Conservation (phyloP, 2,113 vertebrate genomes). For the human (Homo sapiens) region DNA sequence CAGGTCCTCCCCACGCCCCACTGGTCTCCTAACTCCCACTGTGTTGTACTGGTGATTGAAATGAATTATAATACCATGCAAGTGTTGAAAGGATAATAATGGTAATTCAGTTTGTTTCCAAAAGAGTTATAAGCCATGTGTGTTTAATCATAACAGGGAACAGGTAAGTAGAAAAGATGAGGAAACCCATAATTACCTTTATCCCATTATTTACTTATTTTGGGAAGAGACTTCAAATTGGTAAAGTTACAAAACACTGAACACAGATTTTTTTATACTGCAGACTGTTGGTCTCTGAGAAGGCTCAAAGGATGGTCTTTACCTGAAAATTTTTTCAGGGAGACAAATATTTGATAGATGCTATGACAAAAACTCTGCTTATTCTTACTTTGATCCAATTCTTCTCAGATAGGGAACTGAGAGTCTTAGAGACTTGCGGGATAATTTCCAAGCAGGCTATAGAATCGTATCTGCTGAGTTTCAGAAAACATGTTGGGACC, state of each 20-base stretch:
- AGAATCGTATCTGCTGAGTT: constrained; percentile 53
- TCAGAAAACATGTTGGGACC: constrained; percentile 61
- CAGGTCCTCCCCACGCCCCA: background rate
- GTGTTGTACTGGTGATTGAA: background rate
- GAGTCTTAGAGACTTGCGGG: background rate
- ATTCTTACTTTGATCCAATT: constrained; percentile 21
- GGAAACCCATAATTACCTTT: constrained; percentile 61
- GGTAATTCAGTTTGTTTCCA: constrained; percentile 60
- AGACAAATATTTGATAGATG: background rate
- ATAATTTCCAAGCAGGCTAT: constrained; percentile 55
- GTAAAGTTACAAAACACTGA: constrained; percentile 34
- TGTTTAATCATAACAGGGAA: constrained; percentile 65
- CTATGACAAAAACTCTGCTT: background rate
- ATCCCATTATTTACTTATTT: constrained; percentile 63
- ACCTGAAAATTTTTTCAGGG: constrained; percentile 1
- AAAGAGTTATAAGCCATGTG: constrained; percentile 54
- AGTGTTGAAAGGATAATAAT: constrained; percentile 64
- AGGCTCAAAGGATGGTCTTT: background rate
- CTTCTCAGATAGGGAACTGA: constrained; percentile 21
- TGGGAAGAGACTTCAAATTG: constrained; percentile 10
- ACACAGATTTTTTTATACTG: constrained; percentile 29
- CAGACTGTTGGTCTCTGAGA: background rate
- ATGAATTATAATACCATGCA: constrained; percentile 5
- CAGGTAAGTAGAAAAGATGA: constrained; percentile 53
- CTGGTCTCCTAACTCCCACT: constrained; percentile 20